A percentile compares a stretch with the other conserved stretches of the same genome.
Conservation (phyloP, 1,140 invertebrate species). For the Aphis craccivora region DNA sequence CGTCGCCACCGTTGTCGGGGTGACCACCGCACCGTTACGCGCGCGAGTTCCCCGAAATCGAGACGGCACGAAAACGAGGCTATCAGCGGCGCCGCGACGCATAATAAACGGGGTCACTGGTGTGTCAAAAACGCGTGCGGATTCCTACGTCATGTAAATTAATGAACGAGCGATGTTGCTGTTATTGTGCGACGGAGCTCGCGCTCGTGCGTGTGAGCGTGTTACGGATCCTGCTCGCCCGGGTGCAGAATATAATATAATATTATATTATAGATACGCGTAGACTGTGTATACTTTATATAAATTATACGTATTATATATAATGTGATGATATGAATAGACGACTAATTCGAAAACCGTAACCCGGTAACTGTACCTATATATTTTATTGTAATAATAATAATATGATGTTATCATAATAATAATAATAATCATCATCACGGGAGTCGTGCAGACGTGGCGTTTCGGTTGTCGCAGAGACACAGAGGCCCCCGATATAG, state of each 20-base stretch:
- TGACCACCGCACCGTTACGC: neutral
- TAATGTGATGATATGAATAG: constrained; percentile 13
- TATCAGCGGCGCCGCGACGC: neutral
- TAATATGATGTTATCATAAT: neutral
- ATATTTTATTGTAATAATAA: constrained; percentile 21
- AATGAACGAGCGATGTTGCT: neutral
- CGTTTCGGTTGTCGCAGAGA: neutral
- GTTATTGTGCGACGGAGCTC: neutral
- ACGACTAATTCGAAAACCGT: constrained; percentile 34
- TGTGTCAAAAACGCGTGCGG: neutral
- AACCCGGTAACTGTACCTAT: constrained; percentile 46
- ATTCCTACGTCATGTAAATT: constrained; percentile 51
- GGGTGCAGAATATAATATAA: neutral
- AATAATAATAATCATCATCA: neutral
- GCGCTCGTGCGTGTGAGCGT: neutral
- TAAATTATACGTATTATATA: neutral
- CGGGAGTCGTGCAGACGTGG: neutral
- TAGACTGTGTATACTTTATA: neutral
- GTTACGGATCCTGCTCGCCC: constrained; percentile 36
- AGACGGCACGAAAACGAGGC: constrained; percentile 26
- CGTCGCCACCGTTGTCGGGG: neutral
- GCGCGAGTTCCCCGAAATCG: neutral
- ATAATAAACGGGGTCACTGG: constrained; percentile 18
- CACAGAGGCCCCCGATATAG: no score
- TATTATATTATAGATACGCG: neutral